These are phyloP conservation scores for Furcula furcula DNA, from an alignment of 2,888 invertebrate species.

Conservation along the genomic window DNA sequence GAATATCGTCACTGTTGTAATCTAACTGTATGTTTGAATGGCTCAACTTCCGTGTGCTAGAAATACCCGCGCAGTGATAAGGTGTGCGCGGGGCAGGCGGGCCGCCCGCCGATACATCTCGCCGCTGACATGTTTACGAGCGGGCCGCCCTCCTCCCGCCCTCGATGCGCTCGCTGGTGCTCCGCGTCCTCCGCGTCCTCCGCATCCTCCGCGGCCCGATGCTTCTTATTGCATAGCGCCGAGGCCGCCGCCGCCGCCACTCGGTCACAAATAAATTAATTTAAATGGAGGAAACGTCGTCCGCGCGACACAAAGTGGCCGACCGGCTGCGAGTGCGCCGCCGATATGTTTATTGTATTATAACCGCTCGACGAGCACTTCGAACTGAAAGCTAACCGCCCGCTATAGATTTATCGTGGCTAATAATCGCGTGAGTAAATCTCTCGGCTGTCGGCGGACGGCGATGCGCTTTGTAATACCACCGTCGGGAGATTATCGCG, in stretches of 20 bases:
- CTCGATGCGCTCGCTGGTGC: slow-evolving; percentile 10
- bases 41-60: neutral
- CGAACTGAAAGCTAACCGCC: slow-evolving; percentile 23
- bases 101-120: slow-evolving; percentile 46
- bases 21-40: neutral
- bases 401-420: slow-evolving; percentile 31
- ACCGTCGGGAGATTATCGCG: neutral
- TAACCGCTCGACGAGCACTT: slow-evolving; percentile 28
- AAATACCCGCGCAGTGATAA: neutral
- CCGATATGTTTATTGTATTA: slow-evolving; percentile 33
- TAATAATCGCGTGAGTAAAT: slow-evolving; percentile 24
- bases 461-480: slow-evolving; percentile 1
- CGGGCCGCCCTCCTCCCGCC: slow-evolving; percentile 17
- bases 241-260: slow-evolving; percentile 30
- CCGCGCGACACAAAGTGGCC: slow-evolving; percentile 32
- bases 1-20: neutral
- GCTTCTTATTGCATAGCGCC: slow-evolving; percentile 48
- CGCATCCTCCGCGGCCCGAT: slow-evolving; percentile 8
- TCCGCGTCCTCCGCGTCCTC: slow-evolving; percentile 2
- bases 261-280: slow-evolving; percentile 55
- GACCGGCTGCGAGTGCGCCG: slow-evolving; percentile 6
- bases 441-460: slow-evolving; percentile 9
- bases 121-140: slow-evolving; percentile 63
- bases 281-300: slow-evolving; percentile 52
- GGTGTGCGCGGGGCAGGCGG: slow-evolving; percentile 26